These are phyloP conservation scores for Cyclophora punctaria DNA, from an alignment of 2,888 invertebrate species.

Conservation along the genomic window DNA sequence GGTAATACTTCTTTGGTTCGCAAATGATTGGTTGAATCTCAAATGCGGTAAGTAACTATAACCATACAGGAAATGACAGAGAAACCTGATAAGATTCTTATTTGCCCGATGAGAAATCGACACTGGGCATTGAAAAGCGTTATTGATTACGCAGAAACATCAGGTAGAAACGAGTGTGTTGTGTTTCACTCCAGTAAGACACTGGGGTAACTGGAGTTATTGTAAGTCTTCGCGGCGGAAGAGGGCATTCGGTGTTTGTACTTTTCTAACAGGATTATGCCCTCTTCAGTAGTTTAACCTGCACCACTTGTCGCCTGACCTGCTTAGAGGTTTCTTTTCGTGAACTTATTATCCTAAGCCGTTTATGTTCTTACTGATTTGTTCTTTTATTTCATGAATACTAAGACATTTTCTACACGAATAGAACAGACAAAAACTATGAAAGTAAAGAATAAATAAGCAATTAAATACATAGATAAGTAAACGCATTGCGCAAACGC, in stretches of 20 bases:
- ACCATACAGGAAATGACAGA: conserved; percentile 7
- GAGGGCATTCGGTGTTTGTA: conserved; percentile 69
- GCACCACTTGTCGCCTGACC: conserved; percentile 59
- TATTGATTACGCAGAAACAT: conserved; percentile 26
- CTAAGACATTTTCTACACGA: background rate
- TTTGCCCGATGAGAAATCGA: conserved; percentile 8
- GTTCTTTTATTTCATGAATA: conserved; percentile 7
- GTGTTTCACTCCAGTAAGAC: conserved; percentile 57
- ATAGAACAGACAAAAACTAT: too few relatives aligned
- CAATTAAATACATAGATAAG: too few relatives aligned
- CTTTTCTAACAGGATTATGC: conserved; percentile 70
- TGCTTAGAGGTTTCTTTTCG: conserved; percentile 67
- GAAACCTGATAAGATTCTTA: conserved; percentile 17
- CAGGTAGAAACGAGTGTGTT: conserved; percentile 21
- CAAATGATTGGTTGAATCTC: too few relatives aligned
- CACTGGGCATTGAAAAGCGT: conserved; percentile 9
- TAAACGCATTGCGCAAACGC: background rate
- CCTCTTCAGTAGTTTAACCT: conserved; percentile 61
- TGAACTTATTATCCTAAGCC: conserved; percentile 43
- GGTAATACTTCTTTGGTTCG: too few relatives aligned
- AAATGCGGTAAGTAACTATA: conserved; percentile 8
- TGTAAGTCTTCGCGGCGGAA: conserved; percentile 69
- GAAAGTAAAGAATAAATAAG: too few relatives aligned
- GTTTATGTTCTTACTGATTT: conserved; percentile 30
- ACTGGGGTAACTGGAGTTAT: conserved; percentile 51